Conservation (phyloP, 2,113 vertebrate genomes). For the Engraulis encrasicolus region DNA sequence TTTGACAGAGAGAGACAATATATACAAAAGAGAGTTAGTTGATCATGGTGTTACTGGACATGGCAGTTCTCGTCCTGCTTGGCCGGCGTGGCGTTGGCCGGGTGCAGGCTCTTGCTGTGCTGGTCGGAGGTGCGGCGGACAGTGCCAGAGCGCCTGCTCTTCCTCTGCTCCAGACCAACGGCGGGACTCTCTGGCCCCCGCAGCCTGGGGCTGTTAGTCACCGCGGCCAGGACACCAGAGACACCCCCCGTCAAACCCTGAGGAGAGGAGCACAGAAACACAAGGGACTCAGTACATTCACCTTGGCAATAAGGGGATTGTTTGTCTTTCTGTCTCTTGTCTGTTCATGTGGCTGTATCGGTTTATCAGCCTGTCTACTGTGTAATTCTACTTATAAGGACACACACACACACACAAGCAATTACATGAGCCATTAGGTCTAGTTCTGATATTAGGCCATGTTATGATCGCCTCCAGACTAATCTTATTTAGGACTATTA, state of each 20-base stretch:
- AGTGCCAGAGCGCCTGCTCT: constrained; percentile 36
- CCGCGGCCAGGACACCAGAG: constrained; percentile 37
- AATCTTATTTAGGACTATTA: too few species aligned
- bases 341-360: too few species aligned
- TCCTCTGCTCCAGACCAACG: constrained; percentile 31
- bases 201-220: constrained; percentile 50
- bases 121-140: constrained; percentile 53
- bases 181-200: constrained; percentile 37
- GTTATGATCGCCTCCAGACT: too few species aligned
- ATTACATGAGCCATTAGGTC: too few species aligned
- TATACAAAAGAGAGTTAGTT: background rate
- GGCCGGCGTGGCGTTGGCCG: constrained; percentile 16
- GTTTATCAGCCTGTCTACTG: too few species aligned
- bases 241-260: background rate
- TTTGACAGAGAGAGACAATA: background rate
- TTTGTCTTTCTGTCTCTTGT: too few species aligned
- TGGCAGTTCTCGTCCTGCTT: constrained; percentile 78
- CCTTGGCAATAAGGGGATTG: too few species aligned
- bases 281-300: too few species aligned
- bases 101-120: constrained; percentile 46
- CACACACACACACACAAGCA: too few species aligned
- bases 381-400: too few species aligned
- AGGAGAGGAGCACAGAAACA: background rate
- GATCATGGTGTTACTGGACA: constrained; percentile 74
- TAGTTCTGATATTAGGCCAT: too few species aligned